Conservation (phyloP, 1,140 invertebrate species). For the Campoletis sonorensis region DNA sequence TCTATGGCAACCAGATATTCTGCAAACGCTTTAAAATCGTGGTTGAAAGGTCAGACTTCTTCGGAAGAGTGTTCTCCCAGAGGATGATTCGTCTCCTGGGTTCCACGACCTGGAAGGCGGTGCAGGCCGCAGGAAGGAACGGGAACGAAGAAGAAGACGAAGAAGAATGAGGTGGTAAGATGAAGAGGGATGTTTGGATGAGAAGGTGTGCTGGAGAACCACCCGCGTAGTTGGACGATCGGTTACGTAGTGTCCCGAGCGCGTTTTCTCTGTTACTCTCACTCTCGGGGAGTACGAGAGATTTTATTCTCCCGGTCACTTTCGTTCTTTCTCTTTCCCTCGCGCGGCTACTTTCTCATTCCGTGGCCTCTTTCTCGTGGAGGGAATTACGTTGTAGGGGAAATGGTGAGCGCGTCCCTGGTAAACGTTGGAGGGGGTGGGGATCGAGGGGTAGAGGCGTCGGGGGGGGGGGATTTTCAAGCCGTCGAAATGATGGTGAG, state of each 20-base stretch:
- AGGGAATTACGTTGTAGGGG: neutral
- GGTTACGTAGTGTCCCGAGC: neutral
- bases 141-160: neutral
- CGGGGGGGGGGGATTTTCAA: neutral
- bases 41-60: neutral
- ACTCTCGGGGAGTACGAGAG: neutral
- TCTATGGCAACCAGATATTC: too few relatives aligned
- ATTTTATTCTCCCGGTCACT: slow-evolving; percentile 1
- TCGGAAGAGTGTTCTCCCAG: neutral
- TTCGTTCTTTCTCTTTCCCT: neutral
- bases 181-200: neutral
- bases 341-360: slow-evolving; percentile 11
- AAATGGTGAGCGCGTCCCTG: neutral
- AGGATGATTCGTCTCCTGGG: neutral
- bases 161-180: neutral
- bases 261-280: neutral
- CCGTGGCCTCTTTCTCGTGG: neutral
- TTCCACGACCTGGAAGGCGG: neutral
- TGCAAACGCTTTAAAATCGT: neutral
- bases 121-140: neutral
- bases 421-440: neutral
- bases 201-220: neutral
- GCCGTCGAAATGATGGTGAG: neutral
- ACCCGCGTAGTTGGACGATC: neutral
- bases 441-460: neutral